A percentile compares a stretch with the other conserved stretches of the same genome.
These are phyloP conservation scores for Scaptomyza tumidula DNA, from an alignment of 2,888 invertebrate genomes.

Conservation along the genomic window DNA sequence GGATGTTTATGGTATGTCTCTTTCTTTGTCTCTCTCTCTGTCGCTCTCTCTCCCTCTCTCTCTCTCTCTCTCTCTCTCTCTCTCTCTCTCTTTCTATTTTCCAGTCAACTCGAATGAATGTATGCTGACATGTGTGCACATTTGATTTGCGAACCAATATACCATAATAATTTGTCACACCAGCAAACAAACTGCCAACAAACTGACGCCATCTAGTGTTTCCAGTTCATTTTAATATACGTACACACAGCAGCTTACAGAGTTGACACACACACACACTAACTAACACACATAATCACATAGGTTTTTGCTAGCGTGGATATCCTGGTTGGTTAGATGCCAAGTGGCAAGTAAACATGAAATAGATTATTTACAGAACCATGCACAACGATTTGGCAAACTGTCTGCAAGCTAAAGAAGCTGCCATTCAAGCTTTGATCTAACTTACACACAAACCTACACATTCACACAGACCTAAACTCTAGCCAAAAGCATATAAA, in stretches of 20 bases:
- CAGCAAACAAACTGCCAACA: conserved; percentile 32
- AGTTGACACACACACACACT: conserved; percentile 22
- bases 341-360: conserved; percentile 67
- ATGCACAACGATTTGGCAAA: conserved; percentile 72
- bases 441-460: neutral
- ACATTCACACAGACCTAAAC: conserved; percentile 4
- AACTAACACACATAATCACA: conserved; percentile 1
- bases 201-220: conserved; percentile 15
- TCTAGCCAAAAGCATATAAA: conserved; percentile 7
- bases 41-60: neutral
- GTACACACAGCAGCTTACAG: conserved; percentile 3
- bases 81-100: neutral
- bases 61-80: neutral
- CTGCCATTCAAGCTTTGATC: conserved; percentile 33
- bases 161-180: conserved; percentile 57
- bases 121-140: conserved; percentile 32
- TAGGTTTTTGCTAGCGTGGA: conserved; percentile 13
- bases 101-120: conserved; percentile 11
- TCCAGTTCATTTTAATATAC: neutral
- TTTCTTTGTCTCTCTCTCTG: too few species aligned
- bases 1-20: neutral
- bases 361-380: conserved; percentile 74
- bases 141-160: conserved; percentile 60
- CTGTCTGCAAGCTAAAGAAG: conserved; percentile 18
- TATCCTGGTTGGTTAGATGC: conserved; percentile 25